These are phyloP conservation scores for Drosophila rhopaloa DNA, from an alignment of 1,140 invertebrate species.

Conservation along the genomic window DNA sequence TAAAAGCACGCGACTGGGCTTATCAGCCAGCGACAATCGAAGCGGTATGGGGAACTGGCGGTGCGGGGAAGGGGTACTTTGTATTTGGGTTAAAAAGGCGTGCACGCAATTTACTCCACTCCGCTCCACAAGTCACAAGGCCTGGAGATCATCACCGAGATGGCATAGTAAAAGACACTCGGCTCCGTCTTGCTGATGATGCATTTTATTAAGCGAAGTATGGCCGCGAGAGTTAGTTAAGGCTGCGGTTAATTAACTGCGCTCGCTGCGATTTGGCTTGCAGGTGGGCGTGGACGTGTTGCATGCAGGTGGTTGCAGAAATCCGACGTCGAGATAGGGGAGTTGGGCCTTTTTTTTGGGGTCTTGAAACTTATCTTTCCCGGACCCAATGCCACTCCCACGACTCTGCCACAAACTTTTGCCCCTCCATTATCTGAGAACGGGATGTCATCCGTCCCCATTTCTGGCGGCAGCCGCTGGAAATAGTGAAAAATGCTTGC, in stretches of 20 bases:
- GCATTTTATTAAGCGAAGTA: slow-evolving; percentile 60
- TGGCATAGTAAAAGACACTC: slow-evolving; percentile 28
- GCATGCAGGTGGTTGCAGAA: slow-evolving; percentile 33
- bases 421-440: neutral
- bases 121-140: slow-evolving; percentile 44
- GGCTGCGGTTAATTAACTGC: slow-evolving; percentile 51
- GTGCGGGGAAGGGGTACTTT: slow-evolving; percentile 21
- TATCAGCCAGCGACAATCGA: slow-evolving; percentile 62
- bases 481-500: slow-evolving; percentile 43
- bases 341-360: neutral
- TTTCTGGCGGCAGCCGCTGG: slow-evolving; percentile 16
- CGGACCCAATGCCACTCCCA: neutral
- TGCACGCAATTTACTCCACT: slow-evolving; percentile 72
- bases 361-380: neutral
- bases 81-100: slow-evolving; percentile 79
- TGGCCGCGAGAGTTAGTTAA: slow-evolving; percentile 17
- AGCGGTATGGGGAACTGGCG: slow-evolving; percentile 4
- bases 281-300: slow-evolving; percentile 28
- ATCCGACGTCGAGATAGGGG: slow-evolving; percentile 1
- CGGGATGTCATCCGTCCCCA: slow-evolving; percentile 1
- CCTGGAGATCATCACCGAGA: slow-evolving; percentile 38
- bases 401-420: neutral
- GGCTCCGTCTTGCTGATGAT: slow-evolving; percentile 39
- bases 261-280: slow-evolving; percentile 13
- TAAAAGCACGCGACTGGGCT: slow-evolving; percentile 55